Evolutionary conservation across 1,140 invertebrate genomes (phyloP), one percentile per base, ranked within the genome.

Genomic region (Littorina saxatilis): DNA sequence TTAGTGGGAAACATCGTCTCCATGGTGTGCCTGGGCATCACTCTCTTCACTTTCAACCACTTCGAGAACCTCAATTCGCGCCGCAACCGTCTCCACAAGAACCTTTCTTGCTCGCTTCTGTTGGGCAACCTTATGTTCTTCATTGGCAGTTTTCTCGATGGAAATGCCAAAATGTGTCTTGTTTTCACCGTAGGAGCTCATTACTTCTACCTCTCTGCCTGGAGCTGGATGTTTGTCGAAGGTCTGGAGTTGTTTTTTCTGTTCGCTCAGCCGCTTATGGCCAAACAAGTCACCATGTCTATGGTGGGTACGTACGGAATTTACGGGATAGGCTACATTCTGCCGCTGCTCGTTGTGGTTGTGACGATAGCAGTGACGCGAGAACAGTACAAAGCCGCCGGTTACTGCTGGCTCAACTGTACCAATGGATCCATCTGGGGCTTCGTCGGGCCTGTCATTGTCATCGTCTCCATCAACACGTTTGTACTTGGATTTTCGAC

Each of bases 181-280:
- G 37, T 43, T 7, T 0, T 72, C 11, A 37, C 68, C 11, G 37
- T 40, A 11, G 20, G 17, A 5, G n/a, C 40, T 5, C 68, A 72
- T n/a, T 72, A 40, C 68, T 27, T 40, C 35, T 72, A 17, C 68
- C 68, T 72, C 35, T 72, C 68, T 27, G 68, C 68, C 7, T 72
- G 37, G 2, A 39, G 11, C 68, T 72, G 68, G 68, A 72, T 72
- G 68, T 32, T 72, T 4, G 13, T 40, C 11, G 68, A 72, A 20
- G 68, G 68, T 35, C 13, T 43, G 39, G 13, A 72, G 68, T 37
- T 72, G 35, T 23, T 40, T 20, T 5, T 72, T 20, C 17, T 72
- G 1, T 43, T 72, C 23, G 37, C 23, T 20, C 37, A 32, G 9
- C 68, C 68, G 7, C n/a, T n/a, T n/a, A n/a, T n/a, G n/a, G n/a